Base-by-base conservation (phyloP, 2,113 vertebrate genomes). In the Lagopus leucura region DNA sequence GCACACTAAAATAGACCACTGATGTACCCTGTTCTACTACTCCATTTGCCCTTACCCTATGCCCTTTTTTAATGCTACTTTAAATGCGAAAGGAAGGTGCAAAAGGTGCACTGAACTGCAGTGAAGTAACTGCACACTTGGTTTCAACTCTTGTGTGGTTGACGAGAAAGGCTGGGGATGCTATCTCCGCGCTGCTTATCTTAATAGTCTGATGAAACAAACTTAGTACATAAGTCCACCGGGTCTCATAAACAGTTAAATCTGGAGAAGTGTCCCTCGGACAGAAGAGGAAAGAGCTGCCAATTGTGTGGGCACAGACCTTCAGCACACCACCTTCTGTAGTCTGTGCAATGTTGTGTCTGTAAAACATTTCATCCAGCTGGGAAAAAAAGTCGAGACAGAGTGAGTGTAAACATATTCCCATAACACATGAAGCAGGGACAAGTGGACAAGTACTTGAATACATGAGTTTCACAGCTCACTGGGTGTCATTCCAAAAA, bases 391-490 rank as follows among this genome's bases (percentile, higher is more conserved):
- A 17, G 52, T 25, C 0, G 3, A 87, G 86, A 54, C 50, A 73
- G 42, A 16, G 27, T 86, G 94, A 95, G 65, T 82, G 65, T 78
- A 96, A 96, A 95, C 92, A 94, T 94, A 96, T 95, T 95, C 81
- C 54, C 63, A 34, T 82, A 86, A 88, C 82, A 91, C 79, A 75
- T 47, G 47, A 86, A 73, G 47, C 17, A 92, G 77, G 87, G 85
- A 94, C 71, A 95, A 97, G 93, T 80, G 94, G 89, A 93, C 92
- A 92, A 92, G 65, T 82, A 81, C 83, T 93, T 92, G 86, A 90
- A 87, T 91, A n/a, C 72, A 86, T 38, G 82, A 87, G 77, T 86
- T 97, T 95, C 88, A 94, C 89, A 95, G 89, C 84, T 96, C 89
- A 85, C 55, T 91, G 80, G 58, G 67, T 97, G 92, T 86, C 82